Evolutionary conservation across 2,888 invertebrate genomes (phyloP), one percentile per base, ranked within the genome.

Genomic region (Yponomeuta sedellus): DNA sequence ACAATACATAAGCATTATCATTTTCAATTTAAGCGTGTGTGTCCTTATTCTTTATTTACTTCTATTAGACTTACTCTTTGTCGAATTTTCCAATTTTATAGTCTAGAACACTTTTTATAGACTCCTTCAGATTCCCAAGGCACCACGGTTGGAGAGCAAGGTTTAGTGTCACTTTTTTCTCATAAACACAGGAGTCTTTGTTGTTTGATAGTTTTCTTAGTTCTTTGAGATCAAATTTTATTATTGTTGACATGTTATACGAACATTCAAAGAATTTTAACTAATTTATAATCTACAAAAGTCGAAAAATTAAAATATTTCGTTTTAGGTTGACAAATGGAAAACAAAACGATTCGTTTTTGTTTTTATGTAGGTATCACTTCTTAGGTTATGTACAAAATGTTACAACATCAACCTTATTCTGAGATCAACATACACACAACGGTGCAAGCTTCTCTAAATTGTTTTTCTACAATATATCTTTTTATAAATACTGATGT

Each of bases 111-210:
- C 93, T 93, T 75, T 92, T 92, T 8, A 94, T 80, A 10, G 94
- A 92, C 68, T 91, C 86, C 66, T 90, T 92, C 28, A 94, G 73
- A 73, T 94, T 92, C 52, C 91, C 92, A 61, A 94, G 83, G 75
- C 94, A 93, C 88, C 92, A 93, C 8, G 94, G 94, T 77, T 94
- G 93, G 64, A 94, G 75, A 0, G 92, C 92, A 65, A 94, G 73
- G 72, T 94, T 94, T 77, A 93, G 92, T 25, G 85, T 92, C 10
- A 90, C 85, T 75, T 82, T 90, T 74, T 92, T 92, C 70, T 92
- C 89, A 70, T 86, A 75, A 44, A 94, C 92, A 77, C 93, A 93
- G 0, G 93, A 92, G 70, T 92, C 92, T 71, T 92, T 89, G 69
- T 93, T 92, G 71, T 86, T 87, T 4, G 92, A 77, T 70, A 94